Evolutionary conservation across 2,888 invertebrate genomes (phyloP).

Genomic region (Cosmopolites sordidus): DNA sequence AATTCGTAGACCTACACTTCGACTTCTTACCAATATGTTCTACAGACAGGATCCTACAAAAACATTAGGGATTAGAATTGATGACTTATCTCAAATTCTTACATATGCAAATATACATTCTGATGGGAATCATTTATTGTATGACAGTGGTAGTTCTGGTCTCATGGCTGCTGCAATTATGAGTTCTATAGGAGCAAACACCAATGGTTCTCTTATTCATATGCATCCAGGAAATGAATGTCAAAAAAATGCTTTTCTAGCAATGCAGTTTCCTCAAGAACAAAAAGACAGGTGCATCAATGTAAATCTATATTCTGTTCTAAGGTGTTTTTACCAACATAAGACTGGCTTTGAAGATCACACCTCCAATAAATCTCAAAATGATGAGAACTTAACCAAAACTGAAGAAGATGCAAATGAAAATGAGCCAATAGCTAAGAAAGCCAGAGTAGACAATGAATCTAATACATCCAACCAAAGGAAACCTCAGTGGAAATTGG

Average conservation of each 20-base stretch:
- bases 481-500: slow-evolving; percentile 58
- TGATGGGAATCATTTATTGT: slow-evolving; percentile 67
- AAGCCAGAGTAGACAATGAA: slow-evolving; percentile 20
- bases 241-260: slow-evolving; percentile 71
- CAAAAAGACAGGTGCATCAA: slow-evolving; percentile 67
- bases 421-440: slow-evolving; percentile 21
- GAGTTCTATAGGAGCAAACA: slow-evolving; percentile 66
- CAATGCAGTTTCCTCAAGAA: slow-evolving; percentile 73
- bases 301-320: slow-evolving; percentile 71
- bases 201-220: slow-evolving; percentile 64
- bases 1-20: slow-evolving; percentile 73
- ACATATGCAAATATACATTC: slow-evolving; percentile 76
- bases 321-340: slow-evolving; percentile 64
- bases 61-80: slow-evolving; percentile 74
- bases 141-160: slow-evolving; percentile 86
- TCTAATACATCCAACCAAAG: slow-evolving; percentile 22
- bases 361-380: neutral
- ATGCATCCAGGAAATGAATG: slow-evolving; percentile 79
- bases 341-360: slow-evolving; percentile 24
- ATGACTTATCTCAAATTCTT: slow-evolving; percentile 85
- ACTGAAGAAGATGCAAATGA: slow-evolving; percentile 1
- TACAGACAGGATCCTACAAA: slow-evolving; percentile 73
- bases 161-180: slow-evolving; percentile 78
- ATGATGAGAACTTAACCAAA: neutral
- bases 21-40: slow-evolving; percentile 80